A percentile compares a stretch with the other conserved stretches of the same genome.
Conservation (phyloP, 1,140 invertebrate genomes). For the Drosophila sp. region DNA sequence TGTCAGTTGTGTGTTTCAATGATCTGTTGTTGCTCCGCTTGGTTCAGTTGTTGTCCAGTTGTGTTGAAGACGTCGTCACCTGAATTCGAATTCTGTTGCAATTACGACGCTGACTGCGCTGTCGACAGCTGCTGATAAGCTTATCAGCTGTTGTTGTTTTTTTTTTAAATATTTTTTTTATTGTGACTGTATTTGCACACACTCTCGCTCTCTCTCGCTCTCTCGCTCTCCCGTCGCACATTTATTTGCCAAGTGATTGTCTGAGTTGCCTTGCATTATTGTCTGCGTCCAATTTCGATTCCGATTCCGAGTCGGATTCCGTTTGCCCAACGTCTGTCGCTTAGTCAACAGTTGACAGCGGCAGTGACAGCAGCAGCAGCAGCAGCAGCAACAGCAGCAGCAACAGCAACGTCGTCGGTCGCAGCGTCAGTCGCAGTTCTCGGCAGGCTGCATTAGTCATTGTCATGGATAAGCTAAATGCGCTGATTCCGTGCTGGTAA, state of each 20-base stretch:
- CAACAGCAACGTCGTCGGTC: not conserved
- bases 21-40: not conserved
- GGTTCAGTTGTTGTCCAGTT: constrained; percentile 7
- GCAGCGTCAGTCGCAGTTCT: constrained; percentile 5
- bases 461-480: constrained; percentile 65
- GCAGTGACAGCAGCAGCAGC: not conserved
- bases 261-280: constrained; percentile 24
- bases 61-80: constrained; percentile 20
- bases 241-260: constrained; percentile 30
- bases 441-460: constrained; percentile 61
- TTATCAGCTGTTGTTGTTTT: constrained; percentile 55
- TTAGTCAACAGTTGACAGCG: constrained; percentile 43
- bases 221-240: constrained; percentile 12
- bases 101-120: constrained; percentile 15
- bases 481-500: constrained; percentile 73
- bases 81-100: constrained; percentile 29
- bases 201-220: constrained; percentile 17
- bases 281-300: constrained; percentile 14
- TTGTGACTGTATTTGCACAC: constrained; percentile 22
- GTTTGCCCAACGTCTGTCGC: constrained; percentile 21
- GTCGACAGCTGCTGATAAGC: constrained; percentile 60
- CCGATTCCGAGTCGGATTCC: constrained; percentile 22
- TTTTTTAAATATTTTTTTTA: constrained; percentile 5
- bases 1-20: no score
- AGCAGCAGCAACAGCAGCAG: constrained; percentile 1